Base-by-base conservation (phyloP, 2,888 invertebrate species). In the Diadegma fenestrale region DNA sequence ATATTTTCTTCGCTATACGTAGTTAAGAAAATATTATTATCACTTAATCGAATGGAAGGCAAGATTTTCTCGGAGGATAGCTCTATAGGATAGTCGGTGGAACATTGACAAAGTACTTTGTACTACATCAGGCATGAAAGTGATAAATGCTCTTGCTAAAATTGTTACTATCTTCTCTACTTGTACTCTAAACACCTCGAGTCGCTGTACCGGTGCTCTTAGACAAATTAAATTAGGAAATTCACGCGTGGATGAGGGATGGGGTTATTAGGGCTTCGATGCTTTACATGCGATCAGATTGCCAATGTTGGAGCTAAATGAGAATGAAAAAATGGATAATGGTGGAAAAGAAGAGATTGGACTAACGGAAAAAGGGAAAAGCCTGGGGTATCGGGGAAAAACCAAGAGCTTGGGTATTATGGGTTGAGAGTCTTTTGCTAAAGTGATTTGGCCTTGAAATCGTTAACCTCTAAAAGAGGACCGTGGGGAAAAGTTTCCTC, bases 221-320 rank as follows among this genome's bases (percentile, higher is more conserved):
- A 82, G 82, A 85, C 80, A 82, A 82, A 85, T 85, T 64, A 66
- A 82, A 82, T 85, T 82, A 82, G 45, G 30, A 64, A 71, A 73
- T 78, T 69, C 33, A 71, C 48, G 45, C 51, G 17, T 37, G 6
- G 58, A 14, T 7, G 41, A 19, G 45, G 33, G 22, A 19, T 5
- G 37, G n/a, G 37, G 48, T 1, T 19, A 17, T n/a, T n/a, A 33
- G 17, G 26, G 26, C 26, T 72, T 85, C 75, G 48, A 64, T 66
- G 71, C 69, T 43, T 45, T 61, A 64, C 72, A 66, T 48, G 10
- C 76, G 82, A 85, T 82, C 64, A 51, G 58, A 54, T 71, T 71
- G 66, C 58, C 76, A 58, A 45, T 85, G 72, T 33, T 51, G 79
- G 61, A 64, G 26, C 72, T 64, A 37, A 58, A 76, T 61, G 58